Percentiles rank a stretch among this genome's conserved stretches.
These are phyloP conservation scores for Platysteira castanea DNA, from an alignment of 2,113 vertebrate species.

Conservation along the genomic window DNA sequence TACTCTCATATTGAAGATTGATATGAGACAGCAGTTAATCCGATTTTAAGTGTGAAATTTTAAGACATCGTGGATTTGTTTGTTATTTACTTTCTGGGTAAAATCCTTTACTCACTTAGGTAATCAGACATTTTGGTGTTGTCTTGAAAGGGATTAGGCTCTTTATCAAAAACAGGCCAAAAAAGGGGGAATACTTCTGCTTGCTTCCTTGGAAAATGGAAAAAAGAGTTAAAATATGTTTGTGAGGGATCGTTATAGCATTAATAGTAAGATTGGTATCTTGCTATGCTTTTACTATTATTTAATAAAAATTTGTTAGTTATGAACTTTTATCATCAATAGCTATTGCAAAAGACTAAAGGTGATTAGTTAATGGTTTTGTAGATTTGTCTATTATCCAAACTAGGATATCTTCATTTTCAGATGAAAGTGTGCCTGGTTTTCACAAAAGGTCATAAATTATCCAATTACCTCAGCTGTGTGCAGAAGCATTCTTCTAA, in stretches of 20 bases:
- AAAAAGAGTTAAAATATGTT: not conserved
- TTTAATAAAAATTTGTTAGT: not conserved
- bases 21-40: not conserved
- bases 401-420: not conserved
- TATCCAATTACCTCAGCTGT: not conserved
- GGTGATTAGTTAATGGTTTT: not conserved
- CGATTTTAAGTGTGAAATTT: not conserved
- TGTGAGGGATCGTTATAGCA: not conserved
- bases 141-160: not conserved
- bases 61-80: not conserved
- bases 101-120: not conserved
- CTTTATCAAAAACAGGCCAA: not conserved
- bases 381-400: not conserved
- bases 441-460: slow-evolving; percentile 5
- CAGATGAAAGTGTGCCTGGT: not conserved
- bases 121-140: not conserved
- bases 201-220: not conserved
- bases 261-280: not conserved
- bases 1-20: not conserved
- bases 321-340: not conserved
- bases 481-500: not conserved
- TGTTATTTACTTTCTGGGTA: not conserved
- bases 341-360: not conserved
- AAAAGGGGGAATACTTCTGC: not conserved
- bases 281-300: not conserved